Evolutionary conservation across 2,113 vertebrate species (phyloP), one percentile per base, ranked within the genome.

Genomic region (Pelmatolapia mariae): DNA sequence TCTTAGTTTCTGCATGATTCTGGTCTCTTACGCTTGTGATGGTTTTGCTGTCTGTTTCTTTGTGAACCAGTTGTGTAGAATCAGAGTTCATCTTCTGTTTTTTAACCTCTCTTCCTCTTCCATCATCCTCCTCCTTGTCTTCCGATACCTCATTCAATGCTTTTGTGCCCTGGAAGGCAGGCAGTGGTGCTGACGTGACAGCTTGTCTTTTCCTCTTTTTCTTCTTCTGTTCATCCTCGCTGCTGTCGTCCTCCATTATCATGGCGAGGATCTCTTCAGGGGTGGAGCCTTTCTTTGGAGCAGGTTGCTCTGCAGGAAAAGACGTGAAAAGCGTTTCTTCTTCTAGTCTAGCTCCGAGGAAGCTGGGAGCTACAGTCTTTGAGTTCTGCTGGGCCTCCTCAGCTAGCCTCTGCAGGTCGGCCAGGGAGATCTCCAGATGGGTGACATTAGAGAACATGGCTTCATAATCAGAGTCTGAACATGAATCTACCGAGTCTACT

Each of bases 261-360:
- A 95, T 90, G 63, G 97, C 96, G 22, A 99, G 84, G 84, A 98
- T 97, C 40, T 98, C 97, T 33, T 98, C 97, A 7, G 98, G 97
- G n/a, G 52, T 93, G 73, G 93, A 95, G 8, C 89, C 95, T 40
- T 90, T 96, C 87, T 84, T 96, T 73, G 82, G 50, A 45, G 45
- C 10, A 0, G 26, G 82, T 8, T 2, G 2, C 31, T 50, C 68
- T 10, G 45, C 16, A 7, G 33, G 3, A 10, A 40, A 3, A 8
- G 84, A 9, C 0, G 3, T 1, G 33, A 29, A 15, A 11, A 31
- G 11, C 2, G 2, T 9, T 54, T 45, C 71, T 52, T 8, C 10
- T 12, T 7, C 15, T 12, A 18, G 13, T 57, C 45, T 19, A 57
- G 81, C 16, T 15, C 76, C 8, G n/a, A 2, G 40, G 83, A 22